Percentiles rank a stretch among this genome's conserved stretches.
These are phyloP conservation scores for Diachasma alloeum DNA, from an alignment of 1,140 invertebrate genomes.

Conservation along the genomic window DNA sequence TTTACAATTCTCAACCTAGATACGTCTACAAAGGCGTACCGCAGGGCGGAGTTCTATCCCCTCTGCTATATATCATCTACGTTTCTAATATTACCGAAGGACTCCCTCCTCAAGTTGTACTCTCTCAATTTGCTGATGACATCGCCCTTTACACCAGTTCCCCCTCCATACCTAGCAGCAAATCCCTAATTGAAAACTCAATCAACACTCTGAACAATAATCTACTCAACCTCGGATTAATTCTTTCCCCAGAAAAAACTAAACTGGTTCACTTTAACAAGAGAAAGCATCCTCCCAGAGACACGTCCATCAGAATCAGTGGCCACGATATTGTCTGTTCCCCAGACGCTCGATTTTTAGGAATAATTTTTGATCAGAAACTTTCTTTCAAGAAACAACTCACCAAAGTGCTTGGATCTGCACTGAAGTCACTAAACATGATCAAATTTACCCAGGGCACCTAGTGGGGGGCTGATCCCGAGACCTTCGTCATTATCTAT, in stretches of 20 bases:
- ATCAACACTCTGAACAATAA: conserved; percentile 12
- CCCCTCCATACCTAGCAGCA: neutral
- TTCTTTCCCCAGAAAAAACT: conserved; percentile 14
- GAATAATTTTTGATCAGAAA: no score
- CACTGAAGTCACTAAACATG: neutral
- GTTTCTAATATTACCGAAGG: conserved; percentile 13
- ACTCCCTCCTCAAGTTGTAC: neutral
- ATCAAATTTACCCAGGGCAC: neutral
- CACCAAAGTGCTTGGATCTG: neutral
- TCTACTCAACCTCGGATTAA: neutral
- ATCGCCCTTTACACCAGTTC: no score
- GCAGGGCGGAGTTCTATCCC: conserved; percentile 12
- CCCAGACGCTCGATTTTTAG: conserved; percentile 8
- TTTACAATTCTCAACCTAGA: neutral
- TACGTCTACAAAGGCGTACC: neutral
- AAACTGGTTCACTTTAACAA: conserved; percentile 22
- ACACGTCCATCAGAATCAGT: conserved; percentile 6
- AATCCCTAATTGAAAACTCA: neutral
- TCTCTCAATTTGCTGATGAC: conserved; percentile 26
- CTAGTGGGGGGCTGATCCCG: no score
- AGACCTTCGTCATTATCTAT: no score
- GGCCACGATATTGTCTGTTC: conserved; percentile 5
- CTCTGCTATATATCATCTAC: conserved; percentile 17
- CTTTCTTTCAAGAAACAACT: conserved; percentile 11
- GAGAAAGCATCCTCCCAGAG: neutral